Evolutionary conservation across 2,797 vertebrate genomes (phyloP), one percentile per base, ranked within the genome.

Genomic region (Pseudochromis fuscus): DNA sequence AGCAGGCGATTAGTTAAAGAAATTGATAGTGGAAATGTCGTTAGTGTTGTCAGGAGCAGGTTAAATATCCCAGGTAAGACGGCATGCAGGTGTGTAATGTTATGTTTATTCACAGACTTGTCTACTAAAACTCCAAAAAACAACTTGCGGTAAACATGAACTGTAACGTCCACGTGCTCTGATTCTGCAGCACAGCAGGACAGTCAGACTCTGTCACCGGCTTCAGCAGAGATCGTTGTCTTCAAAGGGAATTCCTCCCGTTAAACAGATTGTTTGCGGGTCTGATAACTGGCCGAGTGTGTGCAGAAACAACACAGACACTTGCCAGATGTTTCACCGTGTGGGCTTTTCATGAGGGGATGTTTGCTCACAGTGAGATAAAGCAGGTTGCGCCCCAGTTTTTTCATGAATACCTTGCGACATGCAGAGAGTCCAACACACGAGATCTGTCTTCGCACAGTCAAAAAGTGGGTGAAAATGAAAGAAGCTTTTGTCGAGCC

Each of bases 31-130:
- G 40, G 30, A 21, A 44, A 46, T 21, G 23, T 49, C 10, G 12
- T 74, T 64, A 42, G 37, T 58, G 45, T 75, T 64, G 28, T 4
- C 42, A 52, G 68, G 59, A 67, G 63, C 44, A 71, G 44, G 10
- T 66, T 69, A 33, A 79, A 64, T 28, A 45, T 30, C 19, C 49
- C 60, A 56, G 69, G 63, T 46, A 55, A 67, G 63, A 70, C 63
- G 61, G 45, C 52, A 45, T 46, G 24, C 38, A 65, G 57, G 69
- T 57, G 23, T 49, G 40, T 56, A 48, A 49, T 1, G 10, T 51
- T 58, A 49, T 72, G 75, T 30, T 79, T 35, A 79, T 71, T 81
- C 64, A 52, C 64, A 84, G 76, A 86, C 86, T 72, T 68, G 56
- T 48, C 38, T 40, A 46, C 60, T 59, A 18, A 65, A 77, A 62